Base-by-base conservation (phyloP, 2,113 vertebrate species). In the Platysteira castanea region DNA sequence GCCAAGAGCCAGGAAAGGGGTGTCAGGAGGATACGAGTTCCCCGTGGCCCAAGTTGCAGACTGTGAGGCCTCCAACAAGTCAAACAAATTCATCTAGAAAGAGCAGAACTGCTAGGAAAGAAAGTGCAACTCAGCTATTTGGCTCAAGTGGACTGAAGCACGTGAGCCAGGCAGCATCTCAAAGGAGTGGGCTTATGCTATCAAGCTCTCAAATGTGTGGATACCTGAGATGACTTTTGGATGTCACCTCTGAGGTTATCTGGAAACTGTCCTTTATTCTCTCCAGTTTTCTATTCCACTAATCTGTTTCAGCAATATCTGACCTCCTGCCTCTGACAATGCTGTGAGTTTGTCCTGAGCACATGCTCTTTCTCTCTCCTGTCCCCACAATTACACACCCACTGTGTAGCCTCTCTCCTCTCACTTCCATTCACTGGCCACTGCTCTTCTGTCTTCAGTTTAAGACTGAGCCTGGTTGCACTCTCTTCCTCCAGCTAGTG, bases 21-120 rank as follows among this genome's bases (percentile, higher is more conserved):
- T 54, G 19, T 56, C 2, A 6, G 50, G 17, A 69, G 26, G 59
- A 50, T 27, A 30, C 2, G 10, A 57, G 61, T 6, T 94, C n/a
- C 20, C 56, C 0, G 0, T 39, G 73, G 19, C 37, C 37, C 4
- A 6, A 39, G 5, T 1, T 57, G 33, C 33, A 63, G 57, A 26
- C 39, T 54, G 5, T 30, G 9, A 44, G 33, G 31, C 33, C 88
- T 91, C 39, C 53, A 73, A 50, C 19, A 76, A 31, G 41, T 37
- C 30, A 73, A 80, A 12, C 7, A 84, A 64, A 84, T 30, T 65
- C 20, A 33, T 73, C 33, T 27, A 52, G 44, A 30, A 73, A 49
- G 26, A 89, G 11, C 35, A 42, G 74, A 54, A 13, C 30, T 69
- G 27, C 59, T 52, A 37, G 41, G 33, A 15, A 20, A 65, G 53